phyloP scores from a whole-genome alignment of 1,140 invertebrate species.

The Drosophila aff. region DNA sequence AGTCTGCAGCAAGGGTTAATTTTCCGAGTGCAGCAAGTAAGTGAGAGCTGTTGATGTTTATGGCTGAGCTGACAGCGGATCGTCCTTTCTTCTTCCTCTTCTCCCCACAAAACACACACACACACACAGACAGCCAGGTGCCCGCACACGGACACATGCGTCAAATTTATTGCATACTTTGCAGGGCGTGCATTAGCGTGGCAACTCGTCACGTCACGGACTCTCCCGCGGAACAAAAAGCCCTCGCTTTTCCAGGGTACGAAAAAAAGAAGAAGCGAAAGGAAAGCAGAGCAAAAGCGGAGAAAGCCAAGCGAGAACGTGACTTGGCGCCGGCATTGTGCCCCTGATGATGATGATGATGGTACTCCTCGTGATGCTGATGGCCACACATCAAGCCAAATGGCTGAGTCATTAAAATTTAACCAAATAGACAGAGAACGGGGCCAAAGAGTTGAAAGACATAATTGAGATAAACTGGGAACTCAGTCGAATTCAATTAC shows the following conservation, averaged over 20 bases:
- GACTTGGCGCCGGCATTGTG: constrained; percentile 44
- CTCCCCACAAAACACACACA: constrained; percentile 3
- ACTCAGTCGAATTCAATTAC: constrained; percentile 1
- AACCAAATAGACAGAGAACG: constrained; percentile 31
- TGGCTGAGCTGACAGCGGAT: constrained; percentile 55
- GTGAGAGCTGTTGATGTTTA: constrained; percentile 79
- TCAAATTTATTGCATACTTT: constrained; percentile 78
- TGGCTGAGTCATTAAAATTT: constrained; percentile 61
- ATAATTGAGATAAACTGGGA: constrained; percentile 4
- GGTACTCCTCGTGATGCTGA: constrained; percentile 37
- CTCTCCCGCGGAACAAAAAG: constrained; percentile 11
- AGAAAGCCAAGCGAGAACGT: constrained; percentile 54
- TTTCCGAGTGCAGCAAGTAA: constrained; percentile 40
- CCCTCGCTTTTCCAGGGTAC: constrained; percentile 4
- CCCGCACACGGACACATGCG: constrained; percentile 34
- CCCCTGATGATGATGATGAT: constrained; percentile 18
- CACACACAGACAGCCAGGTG: constrained; percentile 24
- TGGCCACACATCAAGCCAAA: constrained; percentile 52
- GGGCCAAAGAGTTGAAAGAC: constrained; percentile 8
- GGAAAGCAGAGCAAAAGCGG: not conserved
- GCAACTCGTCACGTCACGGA: constrained; percentile 50
- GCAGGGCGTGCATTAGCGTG: constrained; percentile 56
- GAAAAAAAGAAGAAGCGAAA: not conserved
- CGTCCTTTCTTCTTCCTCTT: not conserved
- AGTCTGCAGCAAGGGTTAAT: not conserved